Conservation (phyloP, 1,140 invertebrate species). For the Drosophila repletoides region DNA sequence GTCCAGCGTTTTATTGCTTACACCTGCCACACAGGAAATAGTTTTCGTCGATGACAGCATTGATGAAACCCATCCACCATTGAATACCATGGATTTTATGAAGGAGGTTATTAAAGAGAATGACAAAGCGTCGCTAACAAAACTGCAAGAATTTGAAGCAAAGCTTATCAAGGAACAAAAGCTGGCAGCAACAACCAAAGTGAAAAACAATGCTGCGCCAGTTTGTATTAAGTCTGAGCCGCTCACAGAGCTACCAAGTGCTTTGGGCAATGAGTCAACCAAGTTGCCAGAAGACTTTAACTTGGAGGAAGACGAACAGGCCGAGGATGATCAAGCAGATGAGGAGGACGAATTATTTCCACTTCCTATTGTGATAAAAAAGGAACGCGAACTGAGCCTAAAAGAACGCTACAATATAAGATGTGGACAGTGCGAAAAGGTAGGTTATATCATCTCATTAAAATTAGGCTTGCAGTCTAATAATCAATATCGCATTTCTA, state of each 20-base stretch:
- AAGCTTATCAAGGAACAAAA: conserved; percentile 45
- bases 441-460: conserved; percentile 3
- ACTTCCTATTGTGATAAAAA: conserved; percentile 46
- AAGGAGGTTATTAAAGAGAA: conserved; percentile 58
- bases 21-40: conserved; percentile 66
- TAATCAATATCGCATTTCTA: neutral
- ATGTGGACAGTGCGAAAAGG: conserved; percentile 69
- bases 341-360: conserved; percentile 48
- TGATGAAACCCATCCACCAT: conserved; percentile 22
- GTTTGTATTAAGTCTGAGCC: conserved; percentile 38
- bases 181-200: conserved; percentile 11
- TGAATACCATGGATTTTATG: conserved; percentile 66
- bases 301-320: conserved; percentile 33
- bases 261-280: conserved; percentile 58
- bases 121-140: conserved; percentile 43
- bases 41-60: conserved; percentile 67
- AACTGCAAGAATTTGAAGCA: conserved; percentile 36
- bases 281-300: conserved; percentile 58
- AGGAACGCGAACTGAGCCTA: conserved; percentile 23
- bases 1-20: conserved; percentile 58
- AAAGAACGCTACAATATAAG: conserved; percentile 60
- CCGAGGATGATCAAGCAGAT: conserved; percentile 23
- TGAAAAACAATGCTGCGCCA: neutral
- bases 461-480: too few relatives aligned
- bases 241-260: conserved; percentile 26